Evolutionary conservation across 2,888 invertebrate genomes (phyloP).

Genomic region (Neria commutata): DNA sequence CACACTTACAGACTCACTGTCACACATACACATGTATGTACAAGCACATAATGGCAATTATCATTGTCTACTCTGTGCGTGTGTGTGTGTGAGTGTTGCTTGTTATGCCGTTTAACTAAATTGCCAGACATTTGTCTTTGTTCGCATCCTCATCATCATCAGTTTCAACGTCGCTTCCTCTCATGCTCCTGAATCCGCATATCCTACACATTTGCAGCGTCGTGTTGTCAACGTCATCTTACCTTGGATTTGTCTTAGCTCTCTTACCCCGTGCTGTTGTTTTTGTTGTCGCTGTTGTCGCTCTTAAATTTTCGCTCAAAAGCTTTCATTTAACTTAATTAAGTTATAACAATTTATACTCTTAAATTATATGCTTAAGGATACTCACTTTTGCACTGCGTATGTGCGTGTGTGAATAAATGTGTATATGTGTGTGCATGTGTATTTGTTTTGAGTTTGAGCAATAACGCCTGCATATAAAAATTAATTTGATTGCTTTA

Average conservation of each 20-base stretch:
- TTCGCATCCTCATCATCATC: conserved; percentile 1
- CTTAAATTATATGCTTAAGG: conserved; percentile 45
- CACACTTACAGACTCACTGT: conserved; percentile 7
- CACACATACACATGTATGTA: conserved; percentile 33
- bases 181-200: background rate
- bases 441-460: no score
- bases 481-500: no score
- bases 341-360: conserved; percentile 53
- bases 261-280: background rate
- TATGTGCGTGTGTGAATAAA: no score
- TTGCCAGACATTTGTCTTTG: conserved; percentile 51
- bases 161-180: background rate
- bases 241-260: conserved; percentile 29
- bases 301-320: conserved; percentile 38
- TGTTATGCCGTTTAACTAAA: conserved; percentile 46
- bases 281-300: conserved; percentile 15
- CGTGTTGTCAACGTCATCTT: no score
- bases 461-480: no score
- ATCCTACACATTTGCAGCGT: background rate
- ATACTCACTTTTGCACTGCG: no score
- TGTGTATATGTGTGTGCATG: no score
- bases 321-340: conserved; percentile 54
- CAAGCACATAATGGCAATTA: conserved; percentile 51
- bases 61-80: conserved; percentile 35
- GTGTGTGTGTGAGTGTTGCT: conserved; percentile 27